A percentile compares a stretch with the other conserved stretches of the same genome.
Conservation (phyloP, 2,888 invertebrate genomes). For the Germaria angustata region DNA sequence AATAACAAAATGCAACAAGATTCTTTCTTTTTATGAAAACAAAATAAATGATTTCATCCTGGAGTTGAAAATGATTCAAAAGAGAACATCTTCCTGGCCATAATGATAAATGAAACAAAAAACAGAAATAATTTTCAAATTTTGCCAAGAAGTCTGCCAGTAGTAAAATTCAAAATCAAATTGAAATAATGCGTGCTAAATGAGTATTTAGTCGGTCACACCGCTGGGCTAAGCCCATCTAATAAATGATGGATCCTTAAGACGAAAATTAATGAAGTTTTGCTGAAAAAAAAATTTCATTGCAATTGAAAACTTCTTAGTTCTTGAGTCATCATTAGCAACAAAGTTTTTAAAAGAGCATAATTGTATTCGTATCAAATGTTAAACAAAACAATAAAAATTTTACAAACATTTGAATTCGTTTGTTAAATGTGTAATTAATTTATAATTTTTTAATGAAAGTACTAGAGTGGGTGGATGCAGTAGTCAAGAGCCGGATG, state of each 20-base stretch:
- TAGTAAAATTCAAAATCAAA: conserved; percentile 42
- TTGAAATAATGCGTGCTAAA: conserved; percentile 73
- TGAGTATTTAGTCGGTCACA: conserved; percentile 65
- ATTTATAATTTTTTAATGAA: background rate
- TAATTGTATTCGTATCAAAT: conserved; percentile 5
- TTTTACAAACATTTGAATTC: conserved; percentile 24
- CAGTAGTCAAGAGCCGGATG: conserved; percentile 16
- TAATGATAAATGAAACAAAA: conserved; percentile 46
- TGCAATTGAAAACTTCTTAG: conserved; percentile 5
- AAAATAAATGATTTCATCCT: conserved; percentile 73
- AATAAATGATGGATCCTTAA: conserved; percentile 56
- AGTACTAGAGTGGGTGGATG: background rate
- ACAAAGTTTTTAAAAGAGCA: conserved; percentile 12
- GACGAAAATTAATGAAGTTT: conserved; percentile 76
- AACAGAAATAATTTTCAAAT: conserved; percentile 32
- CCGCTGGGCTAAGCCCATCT: conserved; percentile 61
- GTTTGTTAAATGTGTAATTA: conserved; percentile 3
- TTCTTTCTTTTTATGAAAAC: conserved; percentile 17
- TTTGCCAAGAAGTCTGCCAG: conserved; percentile 67
- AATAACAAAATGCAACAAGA: conserved; percentile 76
- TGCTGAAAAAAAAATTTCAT: conserved; percentile 70
- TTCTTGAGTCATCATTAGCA: conserved; percentile 27
- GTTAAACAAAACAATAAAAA: conserved; percentile 10
- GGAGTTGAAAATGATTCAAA: conserved; percentile 19
- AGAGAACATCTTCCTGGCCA: conserved; percentile 24